phyloP scores from a whole-genome alignment of 2,113 vertebrate genomes.

The Macquaria australasica region DNA sequence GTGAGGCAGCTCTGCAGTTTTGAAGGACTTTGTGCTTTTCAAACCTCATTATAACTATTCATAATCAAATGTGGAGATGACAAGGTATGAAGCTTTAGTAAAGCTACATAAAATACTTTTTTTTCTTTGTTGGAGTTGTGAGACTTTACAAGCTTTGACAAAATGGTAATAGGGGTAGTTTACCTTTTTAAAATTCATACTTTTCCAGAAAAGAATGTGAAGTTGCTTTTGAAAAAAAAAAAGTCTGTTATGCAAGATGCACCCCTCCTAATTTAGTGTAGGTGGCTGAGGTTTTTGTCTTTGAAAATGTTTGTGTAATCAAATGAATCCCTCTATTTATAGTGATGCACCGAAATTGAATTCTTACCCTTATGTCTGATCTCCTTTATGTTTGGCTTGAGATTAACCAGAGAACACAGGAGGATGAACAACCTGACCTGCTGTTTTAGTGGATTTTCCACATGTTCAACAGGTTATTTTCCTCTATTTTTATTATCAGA shows the following conservation, averaged over 20 bases:
- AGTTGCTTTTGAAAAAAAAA: constrained; percentile 70
- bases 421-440: constrained; percentile 54
- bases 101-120: constrained; percentile 51
- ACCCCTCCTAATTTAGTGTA: constrained; percentile 68
- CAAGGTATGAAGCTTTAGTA: constrained; percentile 65
- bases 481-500: constrained; percentile 64
- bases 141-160: constrained; percentile 61
- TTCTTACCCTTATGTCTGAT: constrained; percentile 62
- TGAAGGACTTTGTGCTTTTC: constrained; percentile 74
- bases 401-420: constrained; percentile 55
- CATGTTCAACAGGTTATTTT: constrained; percentile 71
- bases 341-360: constrained; percentile 67
- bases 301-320: constrained; percentile 75
- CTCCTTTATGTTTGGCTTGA: constrained; percentile 68
- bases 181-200: constrained; percentile 80
- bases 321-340: constrained; percentile 77
- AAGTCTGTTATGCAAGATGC: constrained; percentile 59
- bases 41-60: constrained; percentile 69
- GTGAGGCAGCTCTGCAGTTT: constrained; percentile 83
- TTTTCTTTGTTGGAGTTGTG: constrained; percentile 59
- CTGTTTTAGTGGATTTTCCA: constrained; percentile 60
- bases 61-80: constrained; percentile 61
- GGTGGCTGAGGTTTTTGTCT: constrained; percentile 74
- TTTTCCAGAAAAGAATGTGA: constrained; percentile 84
- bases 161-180: constrained; percentile 64